Base-by-base conservation (phyloP, 2,113 vertebrate species). In the Pachycephala philippinensis region DNA sequence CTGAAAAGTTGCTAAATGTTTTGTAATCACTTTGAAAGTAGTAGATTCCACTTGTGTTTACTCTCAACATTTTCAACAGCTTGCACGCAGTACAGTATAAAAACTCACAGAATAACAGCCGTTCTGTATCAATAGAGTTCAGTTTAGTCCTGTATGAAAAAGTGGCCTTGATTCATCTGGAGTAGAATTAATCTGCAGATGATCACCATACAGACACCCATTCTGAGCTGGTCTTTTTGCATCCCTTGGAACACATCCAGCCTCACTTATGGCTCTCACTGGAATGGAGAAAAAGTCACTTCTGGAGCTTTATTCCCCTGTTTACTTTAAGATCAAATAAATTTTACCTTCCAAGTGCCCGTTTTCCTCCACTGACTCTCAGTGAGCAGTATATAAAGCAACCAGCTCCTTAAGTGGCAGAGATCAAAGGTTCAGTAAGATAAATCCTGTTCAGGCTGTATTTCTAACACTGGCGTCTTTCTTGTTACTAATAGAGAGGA, bases 251-350 rank as follows among this genome's bases (percentile, higher is more conserved):
- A 15, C 31, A 49, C 16, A 15, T 87, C 78, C 56, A 71, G 74
- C 24, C 35, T 91, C 39, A 31, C 10, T 66, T 91, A 50, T 6
- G 13, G 68, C 71, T 75, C 24, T 84, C 23, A 47, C 0, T 75
- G 53, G 54, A 80, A 17, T 31, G n/a, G 52, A 85, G 78, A 21
- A 90, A 40, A 79, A 76, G 28, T 69, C 17, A 57, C 31, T 72
- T 90, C 49, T 57, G 71, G 28, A 85, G 45, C 37, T 91, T 91
- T 72, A 65, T 83, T 92, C 24, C 33, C 31, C 49, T 87, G 15
- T 88, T 95, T 91, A 84, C 74, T n/a, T 82, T 72, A 90, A 78
- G 49, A 72, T 45, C 37, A 87, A 72, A 79, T 82, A 87, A 85
- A 85, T 83, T 75, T 82, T 93, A 39, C 47, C n/a, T 94, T 49